A percentile compares a stretch with the other conserved stretches of the same genome.
These are phyloP conservation scores for Hyaena hyaena DNA, from an alignment of 2,113 vertebrate genomes.

Conservation along the genomic window DNA sequence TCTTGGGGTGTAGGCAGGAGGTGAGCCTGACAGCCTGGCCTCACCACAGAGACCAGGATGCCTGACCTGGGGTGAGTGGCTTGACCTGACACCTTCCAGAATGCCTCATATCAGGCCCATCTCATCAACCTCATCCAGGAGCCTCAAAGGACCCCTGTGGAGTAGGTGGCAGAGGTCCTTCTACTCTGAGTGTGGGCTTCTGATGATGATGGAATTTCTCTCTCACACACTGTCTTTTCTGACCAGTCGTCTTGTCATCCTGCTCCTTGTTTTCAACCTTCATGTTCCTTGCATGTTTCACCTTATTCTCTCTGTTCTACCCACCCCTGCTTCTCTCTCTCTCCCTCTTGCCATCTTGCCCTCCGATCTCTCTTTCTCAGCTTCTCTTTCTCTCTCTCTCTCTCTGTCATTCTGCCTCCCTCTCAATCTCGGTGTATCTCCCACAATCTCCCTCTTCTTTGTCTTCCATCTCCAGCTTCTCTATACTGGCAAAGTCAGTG, in stretches of 20 bases:
- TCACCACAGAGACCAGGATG: background rate
- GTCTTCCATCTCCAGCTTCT: constrained; percentile 86
- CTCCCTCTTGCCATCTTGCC: background rate
- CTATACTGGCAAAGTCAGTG: constrained; percentile 92
- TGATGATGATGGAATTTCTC: background rate
- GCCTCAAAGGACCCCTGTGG: background rate
- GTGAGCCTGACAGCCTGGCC: background rate
- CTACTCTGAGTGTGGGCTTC: background rate
- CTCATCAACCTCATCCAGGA: background rate
- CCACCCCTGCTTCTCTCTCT: background rate
- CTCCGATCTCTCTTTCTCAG: background rate
- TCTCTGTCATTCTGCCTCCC: background rate
- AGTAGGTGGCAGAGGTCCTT: background rate
- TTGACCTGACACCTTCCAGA: background rate
- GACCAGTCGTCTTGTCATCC: background rate
- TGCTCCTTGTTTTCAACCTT: background rate
- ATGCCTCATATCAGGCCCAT: background rate
- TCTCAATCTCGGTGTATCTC: background rate
- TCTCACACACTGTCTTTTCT: background rate
- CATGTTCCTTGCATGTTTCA: background rate
- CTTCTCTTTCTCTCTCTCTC: background rate
- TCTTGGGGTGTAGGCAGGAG: background rate
- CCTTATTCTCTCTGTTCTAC: background rate
- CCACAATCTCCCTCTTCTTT: background rate
- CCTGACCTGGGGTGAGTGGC: background rate